These are phyloP conservation scores for Porphyrio hochstetteri DNA, from an alignment of 2,113 vertebrate species.

Conservation along the genomic window DNA sequence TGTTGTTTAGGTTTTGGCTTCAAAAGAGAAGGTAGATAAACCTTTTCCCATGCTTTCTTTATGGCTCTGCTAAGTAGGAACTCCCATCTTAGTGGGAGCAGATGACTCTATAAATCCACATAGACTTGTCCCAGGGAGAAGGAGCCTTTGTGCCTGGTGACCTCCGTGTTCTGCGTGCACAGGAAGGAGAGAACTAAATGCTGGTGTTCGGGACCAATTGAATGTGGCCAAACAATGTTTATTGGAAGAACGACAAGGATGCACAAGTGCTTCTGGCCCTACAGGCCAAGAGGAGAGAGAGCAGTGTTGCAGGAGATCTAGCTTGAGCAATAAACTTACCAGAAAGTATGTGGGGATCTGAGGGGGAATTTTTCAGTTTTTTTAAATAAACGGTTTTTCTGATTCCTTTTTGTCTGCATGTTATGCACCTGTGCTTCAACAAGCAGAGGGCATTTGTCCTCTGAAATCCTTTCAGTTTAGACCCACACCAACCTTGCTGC, in stretches of 20 bases:
- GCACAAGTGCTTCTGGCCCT: neutral
- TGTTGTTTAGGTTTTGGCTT: neutral
- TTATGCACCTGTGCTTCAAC: neutral
- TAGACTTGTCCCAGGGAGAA: neutral
- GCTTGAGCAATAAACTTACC: slow-evolving; percentile 2
- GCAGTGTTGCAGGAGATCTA: neutral
- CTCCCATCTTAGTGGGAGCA: neutral
- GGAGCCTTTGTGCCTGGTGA: neutral
- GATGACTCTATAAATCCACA: neutral
- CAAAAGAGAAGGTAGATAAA: neutral
- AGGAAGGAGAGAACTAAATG: neutral
- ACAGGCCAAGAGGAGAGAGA: neutral
- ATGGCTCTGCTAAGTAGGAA: neutral
- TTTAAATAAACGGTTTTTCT: slow-evolving; percentile 46
- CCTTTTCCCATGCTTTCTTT: neutral
- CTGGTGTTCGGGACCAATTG: neutral
- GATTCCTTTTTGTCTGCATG: neutral
- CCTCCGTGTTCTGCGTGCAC: neutral
- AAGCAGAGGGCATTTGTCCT: neutral
- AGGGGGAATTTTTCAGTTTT: neutral
- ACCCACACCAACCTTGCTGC: neutral
- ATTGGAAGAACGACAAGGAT: neutral
- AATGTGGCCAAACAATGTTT: neutral
- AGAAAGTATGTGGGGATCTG: neutral
- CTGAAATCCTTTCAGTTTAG: neutral